phyloP scores from a whole-genome alignment of 2,113 vertebrate species.

The Oreochromis niloticus region DNA sequence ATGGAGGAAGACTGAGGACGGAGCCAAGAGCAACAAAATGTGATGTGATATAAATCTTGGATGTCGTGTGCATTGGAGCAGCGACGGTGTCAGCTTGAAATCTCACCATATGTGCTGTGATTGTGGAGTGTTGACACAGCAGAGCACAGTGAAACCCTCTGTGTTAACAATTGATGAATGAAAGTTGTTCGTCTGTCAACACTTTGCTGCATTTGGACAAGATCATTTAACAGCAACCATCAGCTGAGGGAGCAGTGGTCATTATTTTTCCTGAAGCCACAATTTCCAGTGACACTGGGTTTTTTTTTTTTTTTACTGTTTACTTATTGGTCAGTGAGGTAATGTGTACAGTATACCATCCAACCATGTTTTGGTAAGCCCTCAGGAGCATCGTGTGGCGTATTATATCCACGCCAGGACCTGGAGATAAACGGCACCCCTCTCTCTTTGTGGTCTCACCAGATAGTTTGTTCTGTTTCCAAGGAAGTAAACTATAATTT shows the following conservation, averaged over 20 bases:
- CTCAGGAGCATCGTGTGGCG: constrained; percentile 29
- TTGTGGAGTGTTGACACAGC: not conserved
- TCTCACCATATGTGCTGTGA: constrained; percentile 24
- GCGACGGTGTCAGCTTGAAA: constrained; percentile 9
- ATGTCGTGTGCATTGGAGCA: not conserved
- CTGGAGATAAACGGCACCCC: constrained; percentile 48
- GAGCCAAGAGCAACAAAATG: constrained; percentile 48
- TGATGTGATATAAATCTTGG: constrained; percentile 29
- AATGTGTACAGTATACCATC: constrained; percentile 38
- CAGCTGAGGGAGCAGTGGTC: not conserved
- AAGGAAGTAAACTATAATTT: constrained; percentile 69
- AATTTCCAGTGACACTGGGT: constrained; percentile 39
- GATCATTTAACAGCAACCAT: not conserved
- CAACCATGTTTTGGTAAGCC: constrained; percentile 39
- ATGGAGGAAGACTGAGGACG: not conserved
- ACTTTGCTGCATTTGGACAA: not conserved
- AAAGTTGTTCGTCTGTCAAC: constrained; percentile 14
- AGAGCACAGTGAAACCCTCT: not conserved
- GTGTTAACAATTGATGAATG: constrained; percentile 16
- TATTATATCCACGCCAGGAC: constrained; percentile 31
- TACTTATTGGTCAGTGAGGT: constrained; percentile 54
- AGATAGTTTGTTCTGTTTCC: constrained; percentile 57
- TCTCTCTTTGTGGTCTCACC: constrained; percentile 41
- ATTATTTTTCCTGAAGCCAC: not conserved
- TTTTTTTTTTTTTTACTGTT: constrained; percentile 3